Base-by-base conservation (phyloP, 35 echinoderm and acorn worm genomes). In the Heliocidaris erythrogramma region DNA sequence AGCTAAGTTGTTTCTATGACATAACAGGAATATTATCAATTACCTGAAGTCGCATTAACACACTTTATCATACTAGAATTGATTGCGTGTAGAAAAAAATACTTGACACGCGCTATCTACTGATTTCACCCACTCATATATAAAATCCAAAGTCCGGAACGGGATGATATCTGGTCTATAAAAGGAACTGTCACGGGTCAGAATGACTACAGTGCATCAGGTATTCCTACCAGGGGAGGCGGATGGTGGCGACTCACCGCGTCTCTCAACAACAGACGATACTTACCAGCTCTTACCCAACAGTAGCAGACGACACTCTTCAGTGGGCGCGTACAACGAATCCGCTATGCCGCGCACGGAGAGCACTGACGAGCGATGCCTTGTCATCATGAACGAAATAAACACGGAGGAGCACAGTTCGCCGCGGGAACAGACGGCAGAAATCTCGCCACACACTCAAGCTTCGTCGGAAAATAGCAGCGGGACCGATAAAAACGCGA, bases 151-250 rank as follows among this genome's bases (percentile, higher is more conserved):
- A 78, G 21, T n/a, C 65, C 17, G 65, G 65, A 78, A 78, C 65
- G 65, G 65, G 65, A 24, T 78, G n/a, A 78, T 78, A 21, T 78
- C 65, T 78, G 17, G 18, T 24, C 4, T 89, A 89, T 42, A 89
- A 89, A 89, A 89, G 31, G 31, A 48, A 47, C 31, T 89, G 31
- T 48, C 30, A 47, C 87, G 31, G 87, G 12, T 48, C 87, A 89
- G 4, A 12, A 89, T 89, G 87, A 89, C 87, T 47, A 47, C 87
- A 89, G 31, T 89, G 14, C 87, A 89, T n/a, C 87, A 89, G 47
- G 87, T 89, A 47, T 24, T 89, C 31, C 87, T 89, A 17, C 87
- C 87, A 32, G 87, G 87, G 87, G 87, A 89, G 32, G 87, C 31
- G 18, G 87, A 89, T 48, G 47, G 87, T 32, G 87, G 87, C 9